Percentiles rank a stretch among this genome's conserved stretches.
phyloP scores from a whole-genome alignment of 2,888 invertebrate genomes.

The Blomia tropicalis region DNA sequence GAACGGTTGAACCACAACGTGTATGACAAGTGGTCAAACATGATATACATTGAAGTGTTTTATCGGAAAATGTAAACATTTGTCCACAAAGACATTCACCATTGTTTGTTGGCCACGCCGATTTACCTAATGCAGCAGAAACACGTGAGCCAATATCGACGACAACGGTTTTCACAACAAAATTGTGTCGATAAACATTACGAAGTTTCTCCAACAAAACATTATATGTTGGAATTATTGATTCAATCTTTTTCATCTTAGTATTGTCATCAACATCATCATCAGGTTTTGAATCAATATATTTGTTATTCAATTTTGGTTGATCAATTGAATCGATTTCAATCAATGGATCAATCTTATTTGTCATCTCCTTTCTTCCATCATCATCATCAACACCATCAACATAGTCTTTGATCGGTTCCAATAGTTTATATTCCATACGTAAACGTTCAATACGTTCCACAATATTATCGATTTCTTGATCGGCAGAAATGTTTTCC shows the following conservation, averaged over 20 bases:
- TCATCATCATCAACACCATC: neutral
- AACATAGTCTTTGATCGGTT: neutral
- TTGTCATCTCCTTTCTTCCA: neutral
- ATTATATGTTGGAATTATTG: neutral
- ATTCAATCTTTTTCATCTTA: neutral
- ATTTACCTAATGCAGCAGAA: neutral
- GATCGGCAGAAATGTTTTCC: neutral
- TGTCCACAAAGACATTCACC: slow-evolving; percentile 6
- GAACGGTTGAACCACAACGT: neutral
- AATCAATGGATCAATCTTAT: neutral
- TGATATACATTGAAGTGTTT: slow-evolving; percentile 16
- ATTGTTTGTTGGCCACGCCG: neutral
- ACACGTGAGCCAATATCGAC: neutral
- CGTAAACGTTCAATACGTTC: neutral
- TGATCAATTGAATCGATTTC: neutral
- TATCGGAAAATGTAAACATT: slow-evolving; percentile 14
- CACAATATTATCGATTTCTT: neutral
- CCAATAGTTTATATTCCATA: neutral
- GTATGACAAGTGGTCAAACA: slow-evolving; percentile 16
- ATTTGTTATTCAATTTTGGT: neutral
- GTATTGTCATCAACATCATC: too few relatives aligned
- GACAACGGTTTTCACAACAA: slow-evolving; percentile 14
- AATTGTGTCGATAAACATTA: slow-evolving; percentile 16
- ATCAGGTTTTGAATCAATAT: neutral
- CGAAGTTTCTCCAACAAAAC: neutral